Conservation (phyloP, 2,797 vertebrate species). For the Pitangus sulphuratus region DNA sequence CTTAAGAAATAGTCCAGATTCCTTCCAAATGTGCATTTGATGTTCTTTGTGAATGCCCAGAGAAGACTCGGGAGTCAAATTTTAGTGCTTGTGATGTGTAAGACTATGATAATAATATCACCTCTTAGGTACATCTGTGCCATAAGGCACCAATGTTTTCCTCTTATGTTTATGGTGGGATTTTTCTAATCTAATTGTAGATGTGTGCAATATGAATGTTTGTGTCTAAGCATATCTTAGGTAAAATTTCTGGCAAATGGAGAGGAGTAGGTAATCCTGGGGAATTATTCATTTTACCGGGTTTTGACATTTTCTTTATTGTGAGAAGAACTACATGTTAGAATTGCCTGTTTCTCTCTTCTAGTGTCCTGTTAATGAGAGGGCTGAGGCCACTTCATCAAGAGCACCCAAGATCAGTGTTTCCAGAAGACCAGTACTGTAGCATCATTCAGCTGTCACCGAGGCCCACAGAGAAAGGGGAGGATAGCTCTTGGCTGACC, state of each 20-base stretch:
- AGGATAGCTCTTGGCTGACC: neutral
- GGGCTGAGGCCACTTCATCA: neutral
- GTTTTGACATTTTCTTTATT: neutral
- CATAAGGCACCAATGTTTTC: neutral
- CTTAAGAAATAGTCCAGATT: neutral
- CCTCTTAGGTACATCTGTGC: neutral
- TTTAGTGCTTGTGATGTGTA: neutral
- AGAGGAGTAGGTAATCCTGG: neutral
- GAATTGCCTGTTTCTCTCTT: neutral
- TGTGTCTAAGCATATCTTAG: neutral
- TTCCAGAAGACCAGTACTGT: neutral
- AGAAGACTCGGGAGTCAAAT: neutral
- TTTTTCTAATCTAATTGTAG: neutral
- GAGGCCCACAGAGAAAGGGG: neutral
- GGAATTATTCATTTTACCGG: neutral
- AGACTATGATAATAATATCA: neutral
- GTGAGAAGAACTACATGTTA: neutral
- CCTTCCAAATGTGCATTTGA: neutral
- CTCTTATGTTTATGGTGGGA: neutral
- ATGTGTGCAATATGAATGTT: neutral
- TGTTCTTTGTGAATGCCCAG: neutral
- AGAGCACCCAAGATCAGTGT: neutral
- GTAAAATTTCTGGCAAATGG: neutral
- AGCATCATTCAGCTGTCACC: neutral
- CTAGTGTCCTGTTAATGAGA: neutral